Evolutionary conservation across 2,113 vertebrate species (phyloP), one percentile per base, ranked within the genome.

Genomic region (Caracal caracal): DNA sequence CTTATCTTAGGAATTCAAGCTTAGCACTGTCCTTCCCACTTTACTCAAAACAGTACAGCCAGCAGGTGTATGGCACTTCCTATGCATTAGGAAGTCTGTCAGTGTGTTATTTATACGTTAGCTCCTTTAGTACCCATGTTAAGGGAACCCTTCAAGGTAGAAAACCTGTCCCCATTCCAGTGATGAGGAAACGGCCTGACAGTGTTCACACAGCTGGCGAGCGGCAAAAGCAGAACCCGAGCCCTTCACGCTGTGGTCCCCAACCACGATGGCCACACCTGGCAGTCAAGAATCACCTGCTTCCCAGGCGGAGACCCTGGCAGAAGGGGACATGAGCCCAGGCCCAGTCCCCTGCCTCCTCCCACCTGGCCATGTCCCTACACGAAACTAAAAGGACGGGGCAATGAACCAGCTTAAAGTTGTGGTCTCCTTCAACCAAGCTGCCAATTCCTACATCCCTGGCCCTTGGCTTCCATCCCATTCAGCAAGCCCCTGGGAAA

Each of bases 41-140:
- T 53, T 2, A 78, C 3, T 51, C 51, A 37, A 56, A n/a, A 33
- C 19, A 11, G 75, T 0, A 59, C 53, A 24, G 63, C 35, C 20
- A 9, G 12, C 33, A 2, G 0, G 28, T 8, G 28, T 6, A 1
- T 0, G 0, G 28, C 0, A 26, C 40, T 22, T 37, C 17, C 78
- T 10, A 6, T 4, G 7, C 22, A 0, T 2, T 9, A 17, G 59
- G 78, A 63, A 73, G 79, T 35, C 26, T 1, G 35, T 12, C 24
- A 2, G 51, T 0, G 28, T 13, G 51, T 15, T 51, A 13, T n/a
- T 43, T 47, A 56, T 7, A 66, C 8, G 0, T 30, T 6, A 22
- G 40, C 84, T 30, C n/a, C 78, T 88, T 63, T 12, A 35, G 26
- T 28, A 24, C 13, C 53, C 47, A 51, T 1, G 2, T 51, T 51